Percentiles rank a stretch among this genome's conserved stretches.
phyloP scores from a whole-genome alignment of 2,113 vertebrate species.

The Gallinago undulata region DNA sequence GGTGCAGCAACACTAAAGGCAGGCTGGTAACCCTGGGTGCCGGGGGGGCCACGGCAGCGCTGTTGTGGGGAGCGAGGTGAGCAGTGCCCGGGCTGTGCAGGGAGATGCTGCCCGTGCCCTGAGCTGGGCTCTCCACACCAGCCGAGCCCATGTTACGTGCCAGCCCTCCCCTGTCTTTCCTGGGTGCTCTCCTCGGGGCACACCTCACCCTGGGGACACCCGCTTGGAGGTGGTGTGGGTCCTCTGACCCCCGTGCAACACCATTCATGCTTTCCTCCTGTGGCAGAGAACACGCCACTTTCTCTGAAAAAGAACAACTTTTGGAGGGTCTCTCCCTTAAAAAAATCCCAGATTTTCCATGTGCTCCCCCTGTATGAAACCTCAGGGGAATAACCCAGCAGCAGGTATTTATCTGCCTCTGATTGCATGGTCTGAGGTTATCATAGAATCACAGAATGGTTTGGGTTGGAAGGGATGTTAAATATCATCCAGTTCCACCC shows the following conservation, averaged over 20 bases:
- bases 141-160: rapidly evolving
- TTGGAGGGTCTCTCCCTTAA: background rate
- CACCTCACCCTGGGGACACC: background rate
- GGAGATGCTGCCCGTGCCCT: background rate
- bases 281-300: rapidly evolving
- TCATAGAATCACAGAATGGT: background rate
- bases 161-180: background rate
- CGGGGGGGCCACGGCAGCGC: background rate
- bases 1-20: background rate
- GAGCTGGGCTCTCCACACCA: rapidly evolving
- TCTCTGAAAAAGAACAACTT: background rate
- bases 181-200: rapidly evolving
- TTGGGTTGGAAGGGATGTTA: background rate
- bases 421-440: background rate
- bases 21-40: background rate
- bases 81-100: background rate
- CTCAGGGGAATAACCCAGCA: background rate
- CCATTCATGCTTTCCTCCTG: background rate
- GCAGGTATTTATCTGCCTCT: background rate
- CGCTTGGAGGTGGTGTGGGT: rapidly evolving
- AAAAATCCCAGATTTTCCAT: background rate
- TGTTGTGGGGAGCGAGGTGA: background rate
- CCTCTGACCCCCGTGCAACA: background rate
- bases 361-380: rapidly evolving
- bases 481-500: background rate